phyloP scores from a whole-genome alignment of 2,888 invertebrate genomes.

The Incurvaria masculella region DNA sequence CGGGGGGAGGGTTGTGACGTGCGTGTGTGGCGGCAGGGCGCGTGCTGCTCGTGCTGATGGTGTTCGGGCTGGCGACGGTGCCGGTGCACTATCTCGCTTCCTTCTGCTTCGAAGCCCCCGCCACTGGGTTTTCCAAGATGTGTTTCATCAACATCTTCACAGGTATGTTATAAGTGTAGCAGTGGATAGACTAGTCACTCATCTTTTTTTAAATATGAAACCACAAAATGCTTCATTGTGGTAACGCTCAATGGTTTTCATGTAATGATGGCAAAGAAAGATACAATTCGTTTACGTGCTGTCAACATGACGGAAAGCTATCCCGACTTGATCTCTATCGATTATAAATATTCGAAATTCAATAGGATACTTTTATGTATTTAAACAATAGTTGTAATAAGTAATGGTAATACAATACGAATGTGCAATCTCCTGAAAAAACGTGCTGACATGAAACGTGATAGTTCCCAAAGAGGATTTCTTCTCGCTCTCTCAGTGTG shows the following conservation, averaged over 20 bases:
- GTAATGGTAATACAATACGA: background rate
- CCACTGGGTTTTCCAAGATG: constrained; percentile 74
- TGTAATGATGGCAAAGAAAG: no score
- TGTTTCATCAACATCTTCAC: constrained; percentile 71
- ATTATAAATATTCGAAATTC: no score
- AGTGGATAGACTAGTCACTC: background rate
- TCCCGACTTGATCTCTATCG: no score
- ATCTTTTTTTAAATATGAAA: no score
- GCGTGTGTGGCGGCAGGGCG: constrained; percentile 42
- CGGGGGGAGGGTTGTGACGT: no score
- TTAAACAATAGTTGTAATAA: constrained; percentile 6
- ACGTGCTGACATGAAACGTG: no score
- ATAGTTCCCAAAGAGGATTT: no score
- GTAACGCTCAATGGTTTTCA: no score
- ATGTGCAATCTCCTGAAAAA: background rate
- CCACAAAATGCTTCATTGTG: no score
- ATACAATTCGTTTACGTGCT: no score
- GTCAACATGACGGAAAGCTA: no score
- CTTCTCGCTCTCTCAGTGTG: no score
- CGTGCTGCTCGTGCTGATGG: constrained; percentile 59
- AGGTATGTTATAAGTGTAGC: constrained; percentile 38
- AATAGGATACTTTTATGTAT: constrained; percentile 1
- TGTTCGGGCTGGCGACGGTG: constrained; percentile 68
- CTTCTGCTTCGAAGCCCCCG: constrained; percentile 67
- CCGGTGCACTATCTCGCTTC: constrained; percentile 73